Percentiles rank a stretch among this genome's conserved stretches.
These are phyloP conservation scores for Chirona hameri DNA, from an alignment of 2,888 invertebrate species.

Conservation along the genomic window DNA sequence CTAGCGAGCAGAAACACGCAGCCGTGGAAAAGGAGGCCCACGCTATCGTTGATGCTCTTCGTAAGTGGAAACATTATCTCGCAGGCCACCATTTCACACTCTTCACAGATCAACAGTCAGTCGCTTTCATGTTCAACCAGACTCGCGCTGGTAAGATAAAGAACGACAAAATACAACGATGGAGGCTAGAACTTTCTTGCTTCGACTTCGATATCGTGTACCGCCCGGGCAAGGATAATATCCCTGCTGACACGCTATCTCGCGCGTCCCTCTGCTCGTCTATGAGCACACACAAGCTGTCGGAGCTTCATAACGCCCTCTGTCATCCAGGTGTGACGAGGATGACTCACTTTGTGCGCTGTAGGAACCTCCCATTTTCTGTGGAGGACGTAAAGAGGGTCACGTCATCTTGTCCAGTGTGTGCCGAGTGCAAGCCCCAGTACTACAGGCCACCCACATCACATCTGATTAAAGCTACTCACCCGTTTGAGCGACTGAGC, in stretches of 20 bases:
- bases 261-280: background rate
- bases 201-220: conserved; percentile 29
- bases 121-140: background rate
- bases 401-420: background rate
- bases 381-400: conserved; percentile 30
- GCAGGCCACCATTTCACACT: background rate
- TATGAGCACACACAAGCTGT: background rate
- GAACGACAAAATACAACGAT: background rate
- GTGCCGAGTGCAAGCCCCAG: background rate
- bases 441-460: background rate
- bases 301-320: conserved; percentile 74
- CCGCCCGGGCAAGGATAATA: conserved; percentile 12
- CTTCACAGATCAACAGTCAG: background rate
- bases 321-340: conserved; percentile 51
- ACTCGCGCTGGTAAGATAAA: background rate
- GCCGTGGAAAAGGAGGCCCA: conserved; percentile 33
- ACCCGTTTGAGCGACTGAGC: too few species aligned
- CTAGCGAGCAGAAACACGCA: conserved; percentile 8
- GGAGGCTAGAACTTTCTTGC: conserved; percentile 23
- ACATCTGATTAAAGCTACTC: background rate
- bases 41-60: conserved; percentile 32
- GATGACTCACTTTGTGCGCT: conserved; percentile 25
- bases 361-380: conserved; percentile 31
- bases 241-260: conserved; percentile 32
- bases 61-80: background rate